phyloP scores from a whole-genome alignment of 2,113 vertebrate genomes.

The Glaucomys volans region DNA sequence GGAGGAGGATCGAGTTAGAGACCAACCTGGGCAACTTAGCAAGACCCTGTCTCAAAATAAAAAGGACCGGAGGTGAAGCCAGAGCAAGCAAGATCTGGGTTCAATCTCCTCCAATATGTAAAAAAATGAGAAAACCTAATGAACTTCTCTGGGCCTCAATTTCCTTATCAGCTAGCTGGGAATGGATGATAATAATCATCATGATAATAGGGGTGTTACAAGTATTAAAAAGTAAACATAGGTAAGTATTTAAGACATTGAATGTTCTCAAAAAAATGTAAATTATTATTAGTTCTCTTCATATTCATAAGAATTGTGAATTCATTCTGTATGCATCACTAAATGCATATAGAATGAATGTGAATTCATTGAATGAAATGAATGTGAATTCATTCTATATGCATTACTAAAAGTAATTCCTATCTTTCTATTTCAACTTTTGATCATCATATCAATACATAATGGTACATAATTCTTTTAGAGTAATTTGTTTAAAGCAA shows the following conservation, averaged over 20 bases:
- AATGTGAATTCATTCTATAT: no score
- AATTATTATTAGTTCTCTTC: neutral
- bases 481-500: neutral
- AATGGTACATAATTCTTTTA: neutral
- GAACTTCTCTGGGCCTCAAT: neutral
- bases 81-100: neutral
- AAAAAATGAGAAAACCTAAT: neutral
- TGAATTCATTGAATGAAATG: no score
- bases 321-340: neutral
- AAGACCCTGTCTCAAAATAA: neutral
- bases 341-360: no score
- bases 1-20: neutral
- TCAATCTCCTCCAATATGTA: neutral
- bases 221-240: neutral
- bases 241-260: neutral
- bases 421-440: slow-evolving; percentile 35
- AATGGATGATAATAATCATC: neutral
- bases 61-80: neutral
- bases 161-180: neutral
- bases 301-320: neutral
- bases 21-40: neutral
- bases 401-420: neutral
- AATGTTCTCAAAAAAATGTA: neutral
- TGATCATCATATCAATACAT: neutral
- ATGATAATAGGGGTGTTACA: neutral